phyloP scores from a whole-genome alignment of 2,797 vertebrate species.

The Thamnophis elegans region DNA sequence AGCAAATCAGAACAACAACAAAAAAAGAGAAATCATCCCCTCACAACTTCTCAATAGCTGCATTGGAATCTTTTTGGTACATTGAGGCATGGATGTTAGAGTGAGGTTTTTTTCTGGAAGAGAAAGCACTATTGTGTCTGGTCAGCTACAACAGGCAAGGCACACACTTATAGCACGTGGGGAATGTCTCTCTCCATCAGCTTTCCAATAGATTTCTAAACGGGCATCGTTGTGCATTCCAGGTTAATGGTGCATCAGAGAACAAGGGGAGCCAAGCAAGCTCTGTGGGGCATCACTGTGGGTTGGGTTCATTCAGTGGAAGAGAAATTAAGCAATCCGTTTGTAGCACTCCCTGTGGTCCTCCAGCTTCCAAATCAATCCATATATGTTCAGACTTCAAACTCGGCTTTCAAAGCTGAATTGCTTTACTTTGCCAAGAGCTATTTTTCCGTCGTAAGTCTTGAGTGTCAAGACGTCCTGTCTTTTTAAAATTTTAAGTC shows the following conservation, averaged over 20 bases:
- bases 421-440: background rate
- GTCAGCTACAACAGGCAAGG: background rate
- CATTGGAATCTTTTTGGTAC: background rate
- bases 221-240: background rate
- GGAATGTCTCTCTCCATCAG: background rate
- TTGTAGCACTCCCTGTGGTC: background rate
- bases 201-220: constrained; percentile 9
- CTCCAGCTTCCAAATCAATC: background rate
- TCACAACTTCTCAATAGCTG: background rate
- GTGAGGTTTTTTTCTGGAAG: background rate
- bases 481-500: background rate
- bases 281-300: background rate
- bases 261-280: background rate
- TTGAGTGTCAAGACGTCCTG: constrained; percentile 34
- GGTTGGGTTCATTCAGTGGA: background rate
- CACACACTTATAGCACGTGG: background rate
- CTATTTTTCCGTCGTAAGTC: constrained; percentile 42
- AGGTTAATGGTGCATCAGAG: background rate
- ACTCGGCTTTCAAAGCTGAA: constrained; percentile 48
- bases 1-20: too few relatives aligned
- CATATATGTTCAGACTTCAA: background rate
- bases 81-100: background rate
- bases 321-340: constrained; percentile 24
- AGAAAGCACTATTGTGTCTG: background rate
- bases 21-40: too few relatives aligned